Evolutionary conservation across 2,888 invertebrate genomes (phyloP).

Genomic region (Alviniconcha strummeri): DNA sequence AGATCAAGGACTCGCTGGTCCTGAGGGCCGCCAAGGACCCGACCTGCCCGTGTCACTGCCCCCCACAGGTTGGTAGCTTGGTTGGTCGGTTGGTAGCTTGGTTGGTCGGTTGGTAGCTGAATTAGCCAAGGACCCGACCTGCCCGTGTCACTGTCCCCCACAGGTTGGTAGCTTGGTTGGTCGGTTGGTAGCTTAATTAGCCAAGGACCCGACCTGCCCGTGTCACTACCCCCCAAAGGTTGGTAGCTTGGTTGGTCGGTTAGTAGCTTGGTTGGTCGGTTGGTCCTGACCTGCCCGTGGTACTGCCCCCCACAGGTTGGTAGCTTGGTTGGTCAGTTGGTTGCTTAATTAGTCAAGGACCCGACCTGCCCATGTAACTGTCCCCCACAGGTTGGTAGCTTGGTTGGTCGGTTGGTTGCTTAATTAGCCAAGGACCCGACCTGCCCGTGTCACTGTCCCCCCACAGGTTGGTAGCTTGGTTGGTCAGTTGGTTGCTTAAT

Average conservation of each 20-base stretch:
- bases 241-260: background rate
- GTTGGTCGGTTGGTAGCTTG: background rate
- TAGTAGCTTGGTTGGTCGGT: no score
- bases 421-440: slow-evolving; percentile 20
- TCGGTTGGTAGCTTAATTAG: background rate
- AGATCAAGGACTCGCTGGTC: slow-evolving; percentile 44
- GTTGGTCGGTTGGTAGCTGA: background rate
- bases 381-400: background rate
- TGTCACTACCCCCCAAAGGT: background rate
- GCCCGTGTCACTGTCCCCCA: background rate
- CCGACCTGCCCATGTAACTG: background rate
- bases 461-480: background rate
- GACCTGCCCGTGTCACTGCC: background rate
- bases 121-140: slow-evolving; percentile 18
- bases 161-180: background rate
- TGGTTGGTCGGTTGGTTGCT: background rate
- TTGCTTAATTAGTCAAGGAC: no score
- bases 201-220: slow-evolving; percentile 15
- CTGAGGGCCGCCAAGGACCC: slow-evolving; percentile 32
- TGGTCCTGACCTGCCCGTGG: background rate
- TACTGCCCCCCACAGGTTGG: background rate
- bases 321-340: background rate
- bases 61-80: background rate
- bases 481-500: background rate
- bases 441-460: background rate